Conservation (phyloP, 2,888 invertebrate species). For the Salticus scenicus region DNA sequence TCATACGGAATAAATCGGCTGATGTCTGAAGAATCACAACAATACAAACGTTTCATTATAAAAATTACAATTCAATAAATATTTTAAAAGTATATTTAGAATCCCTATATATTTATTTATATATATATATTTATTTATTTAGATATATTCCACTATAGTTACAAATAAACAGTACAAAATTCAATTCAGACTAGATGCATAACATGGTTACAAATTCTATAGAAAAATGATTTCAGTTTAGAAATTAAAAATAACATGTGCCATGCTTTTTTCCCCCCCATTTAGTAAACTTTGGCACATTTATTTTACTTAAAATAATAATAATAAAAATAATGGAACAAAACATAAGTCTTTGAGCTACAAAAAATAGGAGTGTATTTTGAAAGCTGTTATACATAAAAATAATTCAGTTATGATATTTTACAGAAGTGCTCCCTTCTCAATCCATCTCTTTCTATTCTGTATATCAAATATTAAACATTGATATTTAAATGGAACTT, state of each 20-base stretch:
- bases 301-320: not conserved
- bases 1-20: not conserved
- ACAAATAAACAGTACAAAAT: not conserved
- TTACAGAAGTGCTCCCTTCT: too few species aligned
- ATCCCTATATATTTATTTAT: not conserved
- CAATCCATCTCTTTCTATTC: too few species aligned
- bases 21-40: not conserved
- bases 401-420: too few species aligned
- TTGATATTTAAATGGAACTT: too few species aligned
- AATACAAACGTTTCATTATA: constrained; percentile 6
- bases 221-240: not conserved
- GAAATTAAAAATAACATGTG: not conserved
- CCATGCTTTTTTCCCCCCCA: not conserved
- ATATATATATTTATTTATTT: not conserved
- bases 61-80: constrained; percentile 1
- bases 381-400: too few species aligned
- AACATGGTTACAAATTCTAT: not conserved
- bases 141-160: not conserved
- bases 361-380: too few species aligned
- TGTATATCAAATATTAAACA: too few species aligned
- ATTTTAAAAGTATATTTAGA: not conserved
- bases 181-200: constrained; percentile 6
- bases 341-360: too few species aligned
- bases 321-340: too few species aligned
- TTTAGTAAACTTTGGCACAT: not conserved